phyloP scores from a whole-genome alignment of 1,140 invertebrate species.

The Dinoponera quadriceps region DNA sequence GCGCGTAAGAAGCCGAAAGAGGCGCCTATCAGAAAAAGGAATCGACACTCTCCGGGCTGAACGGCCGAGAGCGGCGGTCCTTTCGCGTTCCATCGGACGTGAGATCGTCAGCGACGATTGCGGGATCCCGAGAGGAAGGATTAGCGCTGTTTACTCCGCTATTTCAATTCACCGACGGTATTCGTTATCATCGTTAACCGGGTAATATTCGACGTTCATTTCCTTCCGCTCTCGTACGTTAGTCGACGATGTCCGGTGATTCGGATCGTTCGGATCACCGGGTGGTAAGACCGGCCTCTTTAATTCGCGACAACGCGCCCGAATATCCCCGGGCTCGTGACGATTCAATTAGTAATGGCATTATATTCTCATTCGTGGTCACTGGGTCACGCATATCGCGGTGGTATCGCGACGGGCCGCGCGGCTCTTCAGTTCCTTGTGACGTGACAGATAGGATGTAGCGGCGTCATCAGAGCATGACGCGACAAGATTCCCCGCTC shows the following conservation, averaged over 20 bases:
- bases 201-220: background rate
- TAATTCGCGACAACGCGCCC: background rate
- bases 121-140: background rate
- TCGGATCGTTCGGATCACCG: no score
- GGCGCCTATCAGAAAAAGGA: constrained; percentile 66
- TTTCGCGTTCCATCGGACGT: constrained; percentile 14
- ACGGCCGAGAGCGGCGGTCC: constrained; percentile 20
- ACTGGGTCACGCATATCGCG: constrained; percentile 55
- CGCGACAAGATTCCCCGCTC: constrained; percentile 47
- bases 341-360: constrained; percentile 38
- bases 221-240: no score
- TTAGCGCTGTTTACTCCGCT: background rate
- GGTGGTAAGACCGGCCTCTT: background rate
- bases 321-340: background rate
- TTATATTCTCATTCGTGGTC: constrained; percentile 33
- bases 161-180: background rate
- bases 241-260: no score
- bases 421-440: constrained; percentile 32
- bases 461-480: constrained; percentile 53
- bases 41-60: constrained; percentile 34
- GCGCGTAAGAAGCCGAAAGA: constrained; percentile 68
- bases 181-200: background rate
- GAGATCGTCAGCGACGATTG: constrained; percentile 38
- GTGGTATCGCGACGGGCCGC: constrained; percentile 39
- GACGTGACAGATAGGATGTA: constrained; percentile 57